phyloP scores from a whole-genome alignment of 2,113 vertebrate genomes.

The Talpa occidentalis region DNA sequence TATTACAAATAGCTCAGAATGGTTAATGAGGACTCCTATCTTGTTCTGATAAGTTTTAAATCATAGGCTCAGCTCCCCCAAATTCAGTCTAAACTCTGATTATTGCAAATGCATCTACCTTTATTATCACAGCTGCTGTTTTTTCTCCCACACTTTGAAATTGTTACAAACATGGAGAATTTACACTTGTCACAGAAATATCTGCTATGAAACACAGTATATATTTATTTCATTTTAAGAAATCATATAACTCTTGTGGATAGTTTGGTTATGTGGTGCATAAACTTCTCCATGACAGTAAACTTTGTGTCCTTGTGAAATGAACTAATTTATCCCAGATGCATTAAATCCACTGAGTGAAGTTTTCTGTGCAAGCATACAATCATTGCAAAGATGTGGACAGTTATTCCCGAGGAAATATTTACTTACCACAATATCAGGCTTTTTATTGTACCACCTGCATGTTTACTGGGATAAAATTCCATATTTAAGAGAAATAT shows the following conservation, averaged over 20 bases:
- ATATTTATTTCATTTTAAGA: conserved; percentile 5
- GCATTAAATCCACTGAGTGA: background rate
- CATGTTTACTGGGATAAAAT: conserved; percentile 17
- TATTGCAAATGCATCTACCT: background rate
- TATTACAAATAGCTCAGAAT: conserved; percentile 27
- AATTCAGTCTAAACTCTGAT: background rate
- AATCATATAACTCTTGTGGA: background rate
- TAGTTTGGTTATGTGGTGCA: background rate
- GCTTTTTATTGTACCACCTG: background rate
- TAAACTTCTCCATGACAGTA: background rate
- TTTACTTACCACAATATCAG: conserved; percentile 21
- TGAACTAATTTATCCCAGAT: background rate
- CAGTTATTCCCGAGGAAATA: background rate
- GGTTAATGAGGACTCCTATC: conserved; percentile 28
- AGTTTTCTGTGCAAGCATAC: background rate
- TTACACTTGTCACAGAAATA: background rate
- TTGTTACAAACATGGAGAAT: background rate
- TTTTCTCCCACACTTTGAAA: conserved; percentile 35
- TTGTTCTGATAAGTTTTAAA: conserved; percentile 36
- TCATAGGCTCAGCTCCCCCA: background rate
- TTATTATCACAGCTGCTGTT: background rate
- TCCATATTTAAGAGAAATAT: background rate
- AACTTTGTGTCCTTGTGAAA: background rate
- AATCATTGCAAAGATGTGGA: background rate
- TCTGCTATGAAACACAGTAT: background rate